These are phyloP conservation scores for Cremastinae sp. DNA, from an alignment of 2,888 invertebrate genomes.

Conservation along the genomic window DNA sequence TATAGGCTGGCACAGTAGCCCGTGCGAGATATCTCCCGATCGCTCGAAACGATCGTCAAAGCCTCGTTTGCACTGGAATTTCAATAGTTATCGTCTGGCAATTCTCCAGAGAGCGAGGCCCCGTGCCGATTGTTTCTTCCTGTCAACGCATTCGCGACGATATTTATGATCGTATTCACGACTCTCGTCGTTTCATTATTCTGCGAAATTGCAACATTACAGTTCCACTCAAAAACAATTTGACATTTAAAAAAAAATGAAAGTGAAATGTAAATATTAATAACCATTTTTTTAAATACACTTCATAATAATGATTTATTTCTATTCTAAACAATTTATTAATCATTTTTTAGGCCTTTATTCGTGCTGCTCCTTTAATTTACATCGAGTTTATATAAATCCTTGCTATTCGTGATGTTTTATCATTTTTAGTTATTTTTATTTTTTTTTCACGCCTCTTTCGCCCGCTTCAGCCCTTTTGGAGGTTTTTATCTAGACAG, in stretches of 20 bases:
- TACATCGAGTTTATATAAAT: constrained; percentile 72
- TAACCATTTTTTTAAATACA: no score
- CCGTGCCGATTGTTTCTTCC: neutral
- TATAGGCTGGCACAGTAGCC: constrained; percentile 36
- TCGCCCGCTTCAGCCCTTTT: constrained; percentile 1
- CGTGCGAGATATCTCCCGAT: constrained; percentile 8
- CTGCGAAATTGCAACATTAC: no score
- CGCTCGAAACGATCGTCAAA: constrained; percentile 35
- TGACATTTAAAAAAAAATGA: no score
- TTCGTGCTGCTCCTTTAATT: constrained; percentile 71
- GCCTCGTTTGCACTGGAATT: neutral
- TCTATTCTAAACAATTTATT: no score
- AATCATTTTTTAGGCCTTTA: constrained; percentile 74
- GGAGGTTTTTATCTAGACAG: constrained; percentile 45
- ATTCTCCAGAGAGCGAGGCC: neutral
- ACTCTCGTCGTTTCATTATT: no score
- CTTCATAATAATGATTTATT: no score
- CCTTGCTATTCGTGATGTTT: constrained; percentile 64
- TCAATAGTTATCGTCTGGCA: neutral
- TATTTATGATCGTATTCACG: no score
- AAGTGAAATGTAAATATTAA: no score
- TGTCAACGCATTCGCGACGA: no score
- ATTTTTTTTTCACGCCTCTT: constrained; percentile 15
- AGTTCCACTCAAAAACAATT: no score
- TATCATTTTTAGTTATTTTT: constrained; percentile 48